phyloP scores from a whole-genome alignment of 2,797 vertebrate genomes.

The Ctenopoma kingsleyae region DNA sequence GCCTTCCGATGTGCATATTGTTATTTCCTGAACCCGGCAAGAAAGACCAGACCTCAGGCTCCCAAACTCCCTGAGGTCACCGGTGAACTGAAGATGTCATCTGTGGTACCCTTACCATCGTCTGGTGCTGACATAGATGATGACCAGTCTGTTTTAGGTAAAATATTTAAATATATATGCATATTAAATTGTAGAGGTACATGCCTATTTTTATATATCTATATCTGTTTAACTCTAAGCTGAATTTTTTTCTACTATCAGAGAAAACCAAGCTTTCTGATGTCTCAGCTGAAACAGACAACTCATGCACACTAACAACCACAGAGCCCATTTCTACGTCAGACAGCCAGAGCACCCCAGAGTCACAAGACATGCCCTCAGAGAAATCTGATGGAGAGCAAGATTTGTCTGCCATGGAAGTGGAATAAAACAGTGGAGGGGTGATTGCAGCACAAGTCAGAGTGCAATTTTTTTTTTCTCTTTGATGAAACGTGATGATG shows the following conservation, averaged over 20 bases:
- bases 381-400: conserved; percentile 85
- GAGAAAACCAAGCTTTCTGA: conserved; percentile 57
- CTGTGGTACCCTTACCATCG: conserved; percentile 62
- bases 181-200: no score
- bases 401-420: conserved; percentile 88
- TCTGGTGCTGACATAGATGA: conserved; percentile 71
- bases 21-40: conserved; percentile 97
- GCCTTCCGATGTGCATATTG: conserved; percentile 99
- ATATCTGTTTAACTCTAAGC: conserved; percentile 4
- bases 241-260: conserved; percentile 42
- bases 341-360: conserved; percentile 61
- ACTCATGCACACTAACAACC: conserved; percentile 38
- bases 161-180: no score
- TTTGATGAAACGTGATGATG: conserved; percentile 36
- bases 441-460: conserved; percentile 31
- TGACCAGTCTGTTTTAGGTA: conserved; percentile 43
- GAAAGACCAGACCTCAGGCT: conserved; percentile 95
- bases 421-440: conserved; percentile 84
- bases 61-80: conserved; percentile 90
- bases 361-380: conserved; percentile 65
- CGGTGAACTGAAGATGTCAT: conserved; percentile 80
- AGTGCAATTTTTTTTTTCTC: conserved; percentile 31
- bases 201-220: no score
- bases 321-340: conserved; percentile 55
- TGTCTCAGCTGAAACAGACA: conserved; percentile 49